A percentile compares a stretch with the other conserved stretches of the same genome.
Conservation (phyloP, 2,113 vertebrate genomes). For the Sakesphorus luctuosus region DNA sequence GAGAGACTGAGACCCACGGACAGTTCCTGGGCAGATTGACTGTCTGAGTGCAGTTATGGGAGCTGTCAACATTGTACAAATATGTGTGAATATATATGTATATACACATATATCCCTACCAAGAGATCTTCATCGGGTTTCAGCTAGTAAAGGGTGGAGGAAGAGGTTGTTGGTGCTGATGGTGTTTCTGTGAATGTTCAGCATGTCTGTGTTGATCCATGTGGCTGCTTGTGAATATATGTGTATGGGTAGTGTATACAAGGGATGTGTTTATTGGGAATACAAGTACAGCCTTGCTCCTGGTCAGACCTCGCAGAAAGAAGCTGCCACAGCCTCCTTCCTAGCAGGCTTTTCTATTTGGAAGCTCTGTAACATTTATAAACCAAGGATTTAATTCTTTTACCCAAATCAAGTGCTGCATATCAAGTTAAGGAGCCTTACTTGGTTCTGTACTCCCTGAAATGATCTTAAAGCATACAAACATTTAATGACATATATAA, state of each 20-base stretch:
- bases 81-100: neutral
- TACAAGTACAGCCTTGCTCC: neutral
- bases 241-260: neutral
- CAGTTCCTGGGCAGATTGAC: neutral
- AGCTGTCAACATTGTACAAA: neutral
- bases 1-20: neutral
- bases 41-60: neutral
- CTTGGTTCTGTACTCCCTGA: neutral
- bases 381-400: neutral
- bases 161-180: neutral
- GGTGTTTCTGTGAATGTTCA: neutral
- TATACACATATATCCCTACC: neutral
- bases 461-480: neutral
- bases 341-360: neutral
- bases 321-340: neutral
- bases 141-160: neutral
- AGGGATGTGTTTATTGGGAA: neutral
- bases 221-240: neutral
- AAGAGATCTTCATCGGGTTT: neutral
- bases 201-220: neutral
- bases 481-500: neutral
- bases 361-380: neutral
- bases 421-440: neutral
- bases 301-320: fast-evolving
- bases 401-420: neutral